phyloP scores from a whole-genome alignment of 2,113 vertebrate species.

The Thomomys bottae region DNA sequence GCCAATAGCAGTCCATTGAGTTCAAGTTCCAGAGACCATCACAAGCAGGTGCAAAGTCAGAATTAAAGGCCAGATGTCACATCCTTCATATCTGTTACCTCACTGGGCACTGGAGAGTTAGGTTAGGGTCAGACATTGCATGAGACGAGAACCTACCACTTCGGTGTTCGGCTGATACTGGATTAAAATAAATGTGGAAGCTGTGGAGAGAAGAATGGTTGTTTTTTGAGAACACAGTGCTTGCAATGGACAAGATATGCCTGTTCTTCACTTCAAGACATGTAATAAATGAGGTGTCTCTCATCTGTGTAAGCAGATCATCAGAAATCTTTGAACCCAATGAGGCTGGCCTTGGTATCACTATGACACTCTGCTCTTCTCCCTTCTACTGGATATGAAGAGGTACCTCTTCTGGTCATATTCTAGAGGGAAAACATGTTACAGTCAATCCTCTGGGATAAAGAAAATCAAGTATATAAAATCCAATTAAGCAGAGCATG shows the following conservation, averaged over 20 bases:
- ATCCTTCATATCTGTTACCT: conserved; percentile 42
- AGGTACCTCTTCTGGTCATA: neutral
- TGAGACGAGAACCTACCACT: neutral
- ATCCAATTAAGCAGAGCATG: neutral
- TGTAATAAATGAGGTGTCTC: neutral
- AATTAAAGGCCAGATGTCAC: conserved; percentile 29
- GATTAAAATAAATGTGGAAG: neutral
- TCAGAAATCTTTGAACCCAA: neutral
- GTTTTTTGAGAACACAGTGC: neutral
- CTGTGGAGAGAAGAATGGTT: neutral
- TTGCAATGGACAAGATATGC: conserved; percentile 34
- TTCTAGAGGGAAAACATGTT: neutral
- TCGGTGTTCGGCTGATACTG: conserved; percentile 12
- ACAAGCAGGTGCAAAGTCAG: neutral
- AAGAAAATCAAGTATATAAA: conserved; percentile 28
- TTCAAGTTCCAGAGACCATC: conserved; percentile 47
- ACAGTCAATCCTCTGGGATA: neutral
- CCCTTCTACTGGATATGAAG: neutral
- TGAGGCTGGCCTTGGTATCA: neutral
- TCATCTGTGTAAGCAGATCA: neutral
- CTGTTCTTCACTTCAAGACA: neutral
- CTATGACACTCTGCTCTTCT: neutral
- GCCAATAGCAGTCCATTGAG: conserved; percentile 47
- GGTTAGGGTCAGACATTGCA: conserved; percentile 26
- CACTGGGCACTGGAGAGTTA: conserved; percentile 34